Conservation (phyloP, 2,113 vertebrate species). For the Phylloscopus trochiloides region DNA sequence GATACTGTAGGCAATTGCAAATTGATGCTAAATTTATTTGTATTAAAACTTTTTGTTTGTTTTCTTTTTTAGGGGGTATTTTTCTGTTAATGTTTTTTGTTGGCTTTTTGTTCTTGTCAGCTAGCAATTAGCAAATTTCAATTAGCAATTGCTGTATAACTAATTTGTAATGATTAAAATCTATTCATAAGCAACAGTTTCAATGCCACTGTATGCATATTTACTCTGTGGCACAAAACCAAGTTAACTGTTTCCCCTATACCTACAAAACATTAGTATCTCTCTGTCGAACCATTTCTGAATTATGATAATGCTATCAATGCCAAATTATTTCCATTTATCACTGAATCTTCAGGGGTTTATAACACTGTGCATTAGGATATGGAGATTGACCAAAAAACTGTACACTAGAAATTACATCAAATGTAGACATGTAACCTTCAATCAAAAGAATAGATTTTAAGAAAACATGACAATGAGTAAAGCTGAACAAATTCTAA, state of each 20-base stretch:
- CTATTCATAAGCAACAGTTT: neutral
- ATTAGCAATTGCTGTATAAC: neutral
- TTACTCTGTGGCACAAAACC: neutral
- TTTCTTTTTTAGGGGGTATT: accelerated
- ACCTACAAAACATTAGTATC: neutral
- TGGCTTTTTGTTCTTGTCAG: neutral
- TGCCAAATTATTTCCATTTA: neutral
- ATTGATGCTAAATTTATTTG: neutral
- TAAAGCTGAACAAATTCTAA: neutral
- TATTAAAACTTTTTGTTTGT: neutral
- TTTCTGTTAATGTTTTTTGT: neutral
- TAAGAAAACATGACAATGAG: neutral
- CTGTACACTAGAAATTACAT: neutral
- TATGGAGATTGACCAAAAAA: neutral
- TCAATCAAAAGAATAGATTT: neutral
- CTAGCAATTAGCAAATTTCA: neutral
- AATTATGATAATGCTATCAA: neutral
- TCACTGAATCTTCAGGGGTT: neutral
- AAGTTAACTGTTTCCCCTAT: neutral
- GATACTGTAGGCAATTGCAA: neutral
- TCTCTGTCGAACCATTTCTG: neutral
- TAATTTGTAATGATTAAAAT: neutral
- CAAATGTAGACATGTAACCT: neutral
- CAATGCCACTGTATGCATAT: neutral
- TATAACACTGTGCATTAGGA: neutral